Evolutionary conservation across 92 coral and sea anemone genomes (phyloP), one percentile per base, ranked within the genome.

Genomic region (Porites evermanni): DNA sequence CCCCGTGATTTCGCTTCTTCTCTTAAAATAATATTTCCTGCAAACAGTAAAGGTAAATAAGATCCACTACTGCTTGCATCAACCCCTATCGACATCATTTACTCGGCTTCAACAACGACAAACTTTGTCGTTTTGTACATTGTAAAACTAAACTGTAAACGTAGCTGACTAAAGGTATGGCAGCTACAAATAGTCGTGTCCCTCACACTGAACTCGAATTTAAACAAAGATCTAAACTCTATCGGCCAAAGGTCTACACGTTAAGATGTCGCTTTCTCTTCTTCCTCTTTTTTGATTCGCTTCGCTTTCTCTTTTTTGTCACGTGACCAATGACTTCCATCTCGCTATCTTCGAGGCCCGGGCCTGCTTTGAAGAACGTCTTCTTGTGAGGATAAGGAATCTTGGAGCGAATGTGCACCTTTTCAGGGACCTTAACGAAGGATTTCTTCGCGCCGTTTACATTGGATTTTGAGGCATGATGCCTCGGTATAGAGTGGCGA

Each of bases 271-370:
- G 86, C 78, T 81, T 83, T 83, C 79, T 83, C 64, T 80, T 80
- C 76, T 73, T 82, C 47, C 74, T 51, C 67, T 80, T 76, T 50
- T 67, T 76, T 60, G 79, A 24, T 56, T 80, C 87, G 38, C 84
- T 88, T 69, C 88, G 88, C 65, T 91, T 87, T 75, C 83, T 89
- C 82, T 91, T 95, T 74, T 90, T 88, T 59, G 87, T 88, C 66
- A 95, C 91, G 71, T 95, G 95, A 60, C 98, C 96, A 23, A 95
- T 86, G 6, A 95, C 91, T 83, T 95, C 98, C 92, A 95, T 71
- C 70, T 95, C 96, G 64, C 93, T 93, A 64, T 90, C 94, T 24
- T 90, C 94, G 52, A 84, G 79, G 72, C 98, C 98, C 67, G 95
- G 93, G 72, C 85, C 96, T 1, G 94, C 79, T 64, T 77, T 76